phyloP scores from a whole-genome alignment of 2,797 vertebrate genomes.

The Cirrhinus molitorella region DNA sequence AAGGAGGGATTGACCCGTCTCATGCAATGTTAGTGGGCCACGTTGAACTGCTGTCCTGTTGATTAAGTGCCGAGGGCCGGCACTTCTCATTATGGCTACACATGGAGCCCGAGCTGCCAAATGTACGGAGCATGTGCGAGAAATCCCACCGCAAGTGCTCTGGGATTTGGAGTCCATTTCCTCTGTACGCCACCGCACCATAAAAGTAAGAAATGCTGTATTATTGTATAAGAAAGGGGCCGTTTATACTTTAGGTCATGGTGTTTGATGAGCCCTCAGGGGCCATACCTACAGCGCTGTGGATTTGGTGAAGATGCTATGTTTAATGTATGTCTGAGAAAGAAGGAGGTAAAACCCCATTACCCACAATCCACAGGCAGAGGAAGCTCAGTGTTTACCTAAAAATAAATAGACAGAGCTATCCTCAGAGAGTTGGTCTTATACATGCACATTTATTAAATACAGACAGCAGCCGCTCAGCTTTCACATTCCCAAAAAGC shows the following conservation, averaged over 20 bases:
- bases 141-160: constrained; percentile 29
- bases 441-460: constrained; percentile 46
- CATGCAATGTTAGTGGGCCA: constrained; percentile 32
- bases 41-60: constrained; percentile 44
- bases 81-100: constrained; percentile 32
- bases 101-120: constrained; percentile 30
- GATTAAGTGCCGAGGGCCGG: constrained; percentile 32
- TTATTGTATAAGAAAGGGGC: constrained; percentile 35
- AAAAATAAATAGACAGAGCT: constrained; percentile 57
- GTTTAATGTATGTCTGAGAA: constrained; percentile 35
- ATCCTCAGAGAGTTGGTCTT: constrained; percentile 38
- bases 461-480: neutral
- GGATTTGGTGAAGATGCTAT: constrained; percentile 12
- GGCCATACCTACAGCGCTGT: constrained; percentile 32
- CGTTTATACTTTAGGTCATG: constrained; percentile 30
- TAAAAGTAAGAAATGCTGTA: constrained; percentile 40
- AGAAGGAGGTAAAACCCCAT: constrained; percentile 35
- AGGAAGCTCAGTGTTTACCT: constrained; percentile 51
- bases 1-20: constrained; percentile 1
- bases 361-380: constrained; percentile 43
- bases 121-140: constrained; percentile 32
- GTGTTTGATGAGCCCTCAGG: constrained; percentile 1
- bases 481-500: constrained; percentile 34
- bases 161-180: constrained; percentile 47
- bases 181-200: constrained; percentile 14